Base-by-base conservation (phyloP, 2,113 vertebrate genomes). In the Laticauda laticaudata region DNA sequence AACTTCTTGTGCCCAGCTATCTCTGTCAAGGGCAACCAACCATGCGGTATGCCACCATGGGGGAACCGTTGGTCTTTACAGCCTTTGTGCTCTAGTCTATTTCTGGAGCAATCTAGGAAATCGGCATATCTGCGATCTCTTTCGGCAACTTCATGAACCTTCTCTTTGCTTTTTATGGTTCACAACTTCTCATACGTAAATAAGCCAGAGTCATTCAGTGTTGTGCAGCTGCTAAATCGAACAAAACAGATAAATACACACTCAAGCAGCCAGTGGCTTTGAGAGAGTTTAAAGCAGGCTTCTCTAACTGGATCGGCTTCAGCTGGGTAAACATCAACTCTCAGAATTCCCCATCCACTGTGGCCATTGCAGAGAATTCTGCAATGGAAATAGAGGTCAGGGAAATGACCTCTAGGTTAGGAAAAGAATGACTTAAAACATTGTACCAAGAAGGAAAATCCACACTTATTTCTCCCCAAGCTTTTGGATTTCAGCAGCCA, bases 1-100 rank as follows among this genome's bases (percentile, higher is more conserved):
- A 43, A 21, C 75, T 1, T 39, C 75, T 81, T 81, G 75, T 3
- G 3, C 75, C 69, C 2, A 6, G n/a, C 15, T 75, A 8, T 8
- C 45, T 86, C 64, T 45, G 48, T 21, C 11, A 12, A 1, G 23
- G 2, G 34, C 5, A 18, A 55, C 14, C 3, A 43, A 51, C 48
- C 48, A 51, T 2, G 8, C 2, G 0, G n/a, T 9, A 34, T 0
- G 5, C 34, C 15, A 29, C 23, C 26, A 14, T 3, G 20, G 20
- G n/a, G 39, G 48, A 6, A 5, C 1, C 0, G 5, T 5, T 57
- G 15, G 24, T 12, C 5, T 43, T 10, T 24, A 54, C 15, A 5
- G 1, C 5, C 8, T 39, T 15, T 26, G 20, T 20, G 11, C 9
- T 85, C 48, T 1, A 11, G 15, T 9, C 55, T 24, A 43, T 59